phyloP scores from a whole-genome alignment of 2,113 vertebrate species.

The Lamprologus sp. region DNA sequence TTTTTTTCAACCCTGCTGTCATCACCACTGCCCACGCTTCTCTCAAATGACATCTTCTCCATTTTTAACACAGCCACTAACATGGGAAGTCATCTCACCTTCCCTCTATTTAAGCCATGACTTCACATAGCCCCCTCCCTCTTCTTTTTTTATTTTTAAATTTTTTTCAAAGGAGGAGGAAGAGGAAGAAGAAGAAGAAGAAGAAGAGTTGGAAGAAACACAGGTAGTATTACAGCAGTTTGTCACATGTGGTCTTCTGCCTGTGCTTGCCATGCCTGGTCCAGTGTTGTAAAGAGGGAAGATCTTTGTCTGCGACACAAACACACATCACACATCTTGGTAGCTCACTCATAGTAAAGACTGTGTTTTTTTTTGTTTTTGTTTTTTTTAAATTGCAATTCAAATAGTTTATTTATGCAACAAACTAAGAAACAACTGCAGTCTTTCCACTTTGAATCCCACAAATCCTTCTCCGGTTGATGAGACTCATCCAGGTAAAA shows the following conservation, averaged over 20 bases:
- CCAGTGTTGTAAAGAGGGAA: not conserved
- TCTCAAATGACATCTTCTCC: not conserved
- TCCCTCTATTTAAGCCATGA: not conserved
- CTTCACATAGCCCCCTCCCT: not conserved
- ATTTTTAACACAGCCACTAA: slow-evolving; percentile 24
- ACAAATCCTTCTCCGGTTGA: not conserved
- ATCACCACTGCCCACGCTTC: not conserved
- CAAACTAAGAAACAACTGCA: not conserved
- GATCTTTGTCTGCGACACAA: not conserved
- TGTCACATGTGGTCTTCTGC: not conserved
- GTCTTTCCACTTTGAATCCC: not conserved
- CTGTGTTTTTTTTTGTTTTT: not conserved
- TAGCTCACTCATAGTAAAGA: not conserved
- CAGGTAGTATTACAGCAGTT: slow-evolving; percentile 15
- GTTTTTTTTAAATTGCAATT: not conserved
- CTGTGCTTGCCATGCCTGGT: not conserved
- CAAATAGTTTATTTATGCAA: not conserved
- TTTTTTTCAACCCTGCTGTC: not conserved
- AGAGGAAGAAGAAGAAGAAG: slow-evolving; percentile 17
- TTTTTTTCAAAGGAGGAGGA: slow-evolving; percentile 6
- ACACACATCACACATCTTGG: not conserved
- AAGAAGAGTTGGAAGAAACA: slow-evolving; percentile 36
- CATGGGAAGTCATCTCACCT: not conserved
- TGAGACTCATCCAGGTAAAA: not conserved
- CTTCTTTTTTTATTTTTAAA: not conserved